Evolutionary conservation across 2,797 vertebrate genomes (phyloP).

Genomic region (Otolemur crassicaudatus): DNA sequence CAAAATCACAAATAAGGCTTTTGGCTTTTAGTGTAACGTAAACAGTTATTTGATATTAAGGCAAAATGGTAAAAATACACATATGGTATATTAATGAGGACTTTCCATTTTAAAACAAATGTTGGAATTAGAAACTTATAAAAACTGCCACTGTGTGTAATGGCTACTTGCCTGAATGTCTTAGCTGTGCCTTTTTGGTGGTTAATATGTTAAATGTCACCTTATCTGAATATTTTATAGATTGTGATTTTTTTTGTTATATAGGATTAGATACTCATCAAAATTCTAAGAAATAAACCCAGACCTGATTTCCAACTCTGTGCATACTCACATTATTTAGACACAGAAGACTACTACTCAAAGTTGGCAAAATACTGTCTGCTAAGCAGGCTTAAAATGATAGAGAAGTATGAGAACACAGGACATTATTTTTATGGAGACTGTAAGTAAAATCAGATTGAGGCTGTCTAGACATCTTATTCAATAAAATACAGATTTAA

Average conservation of each 20-base stretch:
- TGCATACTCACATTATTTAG: not conserved
- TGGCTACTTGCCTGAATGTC: not conserved
- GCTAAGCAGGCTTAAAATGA: not conserved
- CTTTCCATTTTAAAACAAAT: not conserved
- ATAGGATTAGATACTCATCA: not conserved
- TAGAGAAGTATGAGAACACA: not conserved
- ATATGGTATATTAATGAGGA: not conserved
- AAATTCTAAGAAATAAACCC: not conserved
- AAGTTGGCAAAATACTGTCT: not conserved
- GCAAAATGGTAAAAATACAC: conserved; percentile 73
- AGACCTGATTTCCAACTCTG: not conserved
- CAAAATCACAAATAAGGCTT: conserved; percentile 64
- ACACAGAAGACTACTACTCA: not conserved
- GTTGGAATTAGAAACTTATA: not conserved
- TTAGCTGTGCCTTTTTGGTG: not conserved
- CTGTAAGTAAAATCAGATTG: conserved; percentile 30
- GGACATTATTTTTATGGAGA: conserved; percentile 34
- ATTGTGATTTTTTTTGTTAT: not conserved
- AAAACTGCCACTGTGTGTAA: not conserved
- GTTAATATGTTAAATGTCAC: not conserved
- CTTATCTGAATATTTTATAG: not conserved
- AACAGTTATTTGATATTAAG: conserved; percentile 80
- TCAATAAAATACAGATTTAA: conserved; percentile 43
- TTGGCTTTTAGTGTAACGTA: conserved; percentile 79
- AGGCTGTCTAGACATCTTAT: not conserved